Conservation (phyloP, 2,888 invertebrate genomes). For the Sesamia inferens region DNA sequence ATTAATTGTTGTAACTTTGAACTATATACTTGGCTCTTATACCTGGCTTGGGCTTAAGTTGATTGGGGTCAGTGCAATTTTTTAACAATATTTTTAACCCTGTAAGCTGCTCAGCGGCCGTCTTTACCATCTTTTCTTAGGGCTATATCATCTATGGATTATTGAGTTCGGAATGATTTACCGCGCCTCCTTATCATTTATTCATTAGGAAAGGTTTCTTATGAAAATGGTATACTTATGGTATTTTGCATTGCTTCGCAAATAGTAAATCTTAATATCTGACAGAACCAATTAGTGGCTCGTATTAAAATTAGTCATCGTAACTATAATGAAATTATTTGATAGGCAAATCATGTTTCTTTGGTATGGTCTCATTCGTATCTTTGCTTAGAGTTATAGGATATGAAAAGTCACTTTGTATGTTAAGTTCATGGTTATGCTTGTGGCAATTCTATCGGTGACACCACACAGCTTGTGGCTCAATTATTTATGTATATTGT, state of each 20-base stretch:
- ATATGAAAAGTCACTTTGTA: too few relatives aligned
- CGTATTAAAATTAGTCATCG: neutral
- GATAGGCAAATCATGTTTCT: neutral
- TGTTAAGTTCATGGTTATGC: too few relatives aligned
- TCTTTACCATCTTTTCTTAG: neutral
- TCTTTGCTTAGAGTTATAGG: too few relatives aligned
- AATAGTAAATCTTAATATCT: neutral
- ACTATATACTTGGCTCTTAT: neutral
- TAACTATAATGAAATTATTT: too few relatives aligned
- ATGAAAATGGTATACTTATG: neutral
- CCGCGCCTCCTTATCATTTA: neutral
- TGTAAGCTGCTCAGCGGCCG: too few relatives aligned
- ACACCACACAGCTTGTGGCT: too few relatives aligned
- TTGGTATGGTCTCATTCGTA: too few relatives aligned
- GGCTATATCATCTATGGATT: neutral
- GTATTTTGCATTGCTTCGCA: neutral
- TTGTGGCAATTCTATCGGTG: too few relatives aligned
- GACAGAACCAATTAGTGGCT: neutral
- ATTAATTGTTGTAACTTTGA: conserved; percentile 14
- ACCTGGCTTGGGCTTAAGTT: neutral
- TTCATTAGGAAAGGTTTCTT: neutral
- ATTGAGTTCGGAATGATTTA: neutral
- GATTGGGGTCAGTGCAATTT: too few relatives aligned
- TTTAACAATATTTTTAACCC: too few relatives aligned
- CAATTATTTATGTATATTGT: neutral